Percentiles rank a stretch among this genome's conserved stretches.
Evolutionary conservation across 2,797 vertebrate genomes (phyloP).

Genomic region (Agapornis canus): DNA sequence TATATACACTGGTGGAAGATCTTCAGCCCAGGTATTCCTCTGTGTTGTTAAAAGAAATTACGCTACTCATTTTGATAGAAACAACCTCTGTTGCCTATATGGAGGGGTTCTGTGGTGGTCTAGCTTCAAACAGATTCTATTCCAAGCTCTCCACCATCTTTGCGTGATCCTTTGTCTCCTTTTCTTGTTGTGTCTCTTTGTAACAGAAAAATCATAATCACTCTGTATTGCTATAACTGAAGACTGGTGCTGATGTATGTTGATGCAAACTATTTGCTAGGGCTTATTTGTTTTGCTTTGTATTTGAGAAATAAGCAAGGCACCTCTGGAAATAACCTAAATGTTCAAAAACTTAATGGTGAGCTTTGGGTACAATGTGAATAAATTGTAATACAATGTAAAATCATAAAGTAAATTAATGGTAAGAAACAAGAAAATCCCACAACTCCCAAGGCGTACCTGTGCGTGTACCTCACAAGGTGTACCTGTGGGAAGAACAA

Average conservation of each 20-base stretch:
- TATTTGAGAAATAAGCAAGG: neutral
- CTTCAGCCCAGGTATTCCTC: neutral
- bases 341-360: neutral
- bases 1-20: neutral
- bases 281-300: neutral
- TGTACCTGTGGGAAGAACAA: neutral
- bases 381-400: neutral
- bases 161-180: neutral
- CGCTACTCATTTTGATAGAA: neutral
- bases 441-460: neutral
- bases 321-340: neutral
- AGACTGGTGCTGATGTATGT: neutral
- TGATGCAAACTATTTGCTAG: neutral
- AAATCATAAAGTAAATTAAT: neutral
- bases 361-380: neutral
- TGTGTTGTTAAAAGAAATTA: neutral
- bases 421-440: neutral
- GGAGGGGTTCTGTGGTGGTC: neutral
- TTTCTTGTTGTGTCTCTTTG: neutral
- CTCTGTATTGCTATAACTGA: neutral
- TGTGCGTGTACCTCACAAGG: too few relatives aligned
- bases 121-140: neutral
- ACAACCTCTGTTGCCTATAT: fast-evolving
- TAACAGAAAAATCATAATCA: neutral
- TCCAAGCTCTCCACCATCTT: neutral